Percentiles rank a stretch among this genome's conserved stretches.
phyloP scores from a whole-genome alignment of 1,140 invertebrate species.

The Acromyrmex heyeri region DNA sequence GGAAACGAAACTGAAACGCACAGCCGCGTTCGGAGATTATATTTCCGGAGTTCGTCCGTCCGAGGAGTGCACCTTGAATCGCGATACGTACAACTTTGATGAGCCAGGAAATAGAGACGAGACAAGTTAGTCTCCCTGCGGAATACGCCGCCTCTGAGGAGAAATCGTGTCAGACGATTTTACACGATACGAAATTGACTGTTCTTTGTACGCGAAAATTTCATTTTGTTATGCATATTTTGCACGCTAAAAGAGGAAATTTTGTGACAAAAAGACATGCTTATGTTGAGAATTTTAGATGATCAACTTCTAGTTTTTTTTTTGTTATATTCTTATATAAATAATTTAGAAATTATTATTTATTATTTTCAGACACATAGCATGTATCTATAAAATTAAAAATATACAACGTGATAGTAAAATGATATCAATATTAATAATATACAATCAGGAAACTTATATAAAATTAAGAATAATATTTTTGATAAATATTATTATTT shows the following conservation, averaged over 20 bases:
- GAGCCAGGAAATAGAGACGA: constrained; percentile 50
- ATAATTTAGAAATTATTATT: neutral
- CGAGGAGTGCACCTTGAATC: constrained; percentile 27
- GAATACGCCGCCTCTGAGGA: neutral
- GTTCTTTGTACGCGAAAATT: constrained; percentile 9
- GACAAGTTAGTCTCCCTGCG: constrained; percentile 39
- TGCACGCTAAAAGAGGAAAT: neutral
- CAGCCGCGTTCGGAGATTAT: constrained; percentile 37
- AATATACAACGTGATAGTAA: neutral
- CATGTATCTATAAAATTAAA: neutral
- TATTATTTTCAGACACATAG: neutral
- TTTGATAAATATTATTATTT: neutral
- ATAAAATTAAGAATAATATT: neutral
- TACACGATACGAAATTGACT: constrained; percentile 35
- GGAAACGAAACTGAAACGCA: constrained; percentile 54
- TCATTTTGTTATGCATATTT: constrained; percentile 11
- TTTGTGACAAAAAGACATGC: neutral
- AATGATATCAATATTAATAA: constrained; percentile 5
- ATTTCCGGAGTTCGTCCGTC: constrained; percentile 39
- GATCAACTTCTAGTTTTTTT: neutral
- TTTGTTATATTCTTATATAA: too few relatives aligned
- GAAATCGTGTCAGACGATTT: constrained; percentile 24
- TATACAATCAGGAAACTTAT: neutral
- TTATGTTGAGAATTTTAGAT: neutral
- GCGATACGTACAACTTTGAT: constrained; percentile 59